Percentiles rank a stretch among this genome's conserved stretches.
These are phyloP conservation scores for Oncorhynchus kisutch DNA, from an alignment of 2,113 vertebrate species.

Conservation along the genomic window DNA sequence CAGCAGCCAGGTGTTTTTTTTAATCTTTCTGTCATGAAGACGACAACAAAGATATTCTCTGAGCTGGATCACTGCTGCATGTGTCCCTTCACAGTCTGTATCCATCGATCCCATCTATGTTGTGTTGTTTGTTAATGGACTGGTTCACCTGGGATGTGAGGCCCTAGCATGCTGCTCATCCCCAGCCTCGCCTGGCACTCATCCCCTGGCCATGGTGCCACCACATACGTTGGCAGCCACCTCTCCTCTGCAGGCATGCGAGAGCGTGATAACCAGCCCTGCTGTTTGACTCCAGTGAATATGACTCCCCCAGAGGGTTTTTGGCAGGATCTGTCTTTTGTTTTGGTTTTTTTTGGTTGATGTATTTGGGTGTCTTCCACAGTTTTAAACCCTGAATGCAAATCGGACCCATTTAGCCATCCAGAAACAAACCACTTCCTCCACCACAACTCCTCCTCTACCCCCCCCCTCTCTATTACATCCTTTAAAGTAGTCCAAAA, in stretches of 20 bases:
- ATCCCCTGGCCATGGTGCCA: slow-evolving; percentile 43
- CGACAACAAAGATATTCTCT: neutral
- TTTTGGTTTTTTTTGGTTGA: slow-evolving; percentile 52
- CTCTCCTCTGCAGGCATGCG: slow-evolving; percentile 62
- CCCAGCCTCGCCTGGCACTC: slow-evolving; percentile 36
- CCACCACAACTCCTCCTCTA: neutral
- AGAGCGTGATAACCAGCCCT: slow-evolving; percentile 66
- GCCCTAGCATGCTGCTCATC: slow-evolving; percentile 10
- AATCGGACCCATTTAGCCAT: slow-evolving; percentile 23
- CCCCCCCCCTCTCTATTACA: slow-evolving; percentile 31
- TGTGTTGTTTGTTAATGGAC: slow-evolving; percentile 1
- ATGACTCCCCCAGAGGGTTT: slow-evolving; percentile 43
- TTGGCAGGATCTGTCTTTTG: slow-evolving; percentile 60
- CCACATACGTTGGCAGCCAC: slow-evolving; percentile 62
- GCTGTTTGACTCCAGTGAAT: slow-evolving; percentile 63
- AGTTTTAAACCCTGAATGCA: slow-evolving; percentile 36
- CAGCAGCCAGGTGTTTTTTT: neutral
- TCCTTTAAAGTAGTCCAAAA: slow-evolving; percentile 5
- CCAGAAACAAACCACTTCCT: neutral
- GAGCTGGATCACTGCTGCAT: neutral
- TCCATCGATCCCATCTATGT: neutral
- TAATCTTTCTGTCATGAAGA: neutral
- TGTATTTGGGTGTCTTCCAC: slow-evolving; percentile 44
- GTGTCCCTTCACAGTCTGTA: neutral
- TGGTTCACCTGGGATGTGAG: neutral